Percentiles rank a stretch among this genome's conserved stretches.
Evolutionary conservation across 2,113 vertebrate genomes (phyloP).

Genomic region (Lycaon pictus): DNA sequence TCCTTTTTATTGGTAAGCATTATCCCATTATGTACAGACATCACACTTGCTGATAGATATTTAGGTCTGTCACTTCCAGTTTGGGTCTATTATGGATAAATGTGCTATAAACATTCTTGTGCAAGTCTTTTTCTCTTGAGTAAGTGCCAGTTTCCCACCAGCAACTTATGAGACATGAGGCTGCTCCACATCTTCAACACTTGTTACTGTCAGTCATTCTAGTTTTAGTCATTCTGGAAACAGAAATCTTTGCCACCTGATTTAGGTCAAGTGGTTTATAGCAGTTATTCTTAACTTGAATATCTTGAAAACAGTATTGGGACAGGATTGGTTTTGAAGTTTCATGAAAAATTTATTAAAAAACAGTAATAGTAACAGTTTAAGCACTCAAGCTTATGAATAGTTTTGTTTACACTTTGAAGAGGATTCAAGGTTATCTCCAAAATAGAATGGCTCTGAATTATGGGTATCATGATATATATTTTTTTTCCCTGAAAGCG

Average conservation of each 20-base stretch:
- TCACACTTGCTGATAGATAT: not conserved
- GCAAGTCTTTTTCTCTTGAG: not conserved
- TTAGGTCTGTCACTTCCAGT: not conserved
- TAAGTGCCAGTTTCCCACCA: not conserved
- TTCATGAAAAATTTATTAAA: not conserved
- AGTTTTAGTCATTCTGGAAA: not conserved
- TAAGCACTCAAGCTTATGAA: not conserved
- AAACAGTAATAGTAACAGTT: not conserved
- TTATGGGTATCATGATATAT: not conserved
- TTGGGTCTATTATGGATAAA: not conserved
- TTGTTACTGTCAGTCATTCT: slow-evolving; percentile 14
- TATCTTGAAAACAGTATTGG: not conserved
- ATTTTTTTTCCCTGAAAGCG: not conserved
- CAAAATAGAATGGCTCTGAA: not conserved
- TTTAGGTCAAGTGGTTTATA: not conserved
- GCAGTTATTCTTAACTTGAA: not conserved
- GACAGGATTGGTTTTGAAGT: not conserved
- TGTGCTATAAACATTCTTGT: not conserved
- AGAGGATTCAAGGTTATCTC: not conserved
- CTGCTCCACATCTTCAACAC: not conserved
- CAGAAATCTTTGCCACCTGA: not conserved
- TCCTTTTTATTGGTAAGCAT: not conserved
- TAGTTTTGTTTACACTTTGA: not conserved
- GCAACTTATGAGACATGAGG: not conserved
- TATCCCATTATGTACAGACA: not conserved